Conservation (phyloP, 2,113 vertebrate species). For the Cyanoderma ruficeps region DNA sequence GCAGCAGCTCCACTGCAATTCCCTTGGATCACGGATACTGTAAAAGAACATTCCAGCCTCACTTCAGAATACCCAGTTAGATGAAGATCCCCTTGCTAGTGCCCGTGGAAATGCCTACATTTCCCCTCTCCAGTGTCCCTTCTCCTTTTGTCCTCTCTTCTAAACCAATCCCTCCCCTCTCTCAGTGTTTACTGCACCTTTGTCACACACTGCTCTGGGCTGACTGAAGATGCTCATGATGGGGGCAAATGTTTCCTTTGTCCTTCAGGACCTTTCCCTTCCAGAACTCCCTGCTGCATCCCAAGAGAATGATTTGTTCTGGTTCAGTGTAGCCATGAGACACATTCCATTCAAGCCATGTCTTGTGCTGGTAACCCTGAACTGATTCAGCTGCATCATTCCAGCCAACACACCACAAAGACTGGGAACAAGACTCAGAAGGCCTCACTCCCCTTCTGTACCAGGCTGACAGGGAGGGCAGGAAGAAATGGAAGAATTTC, state of each 20-base stretch:
- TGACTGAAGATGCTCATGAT: not conserved
- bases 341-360: not conserved
- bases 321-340: not conserved
- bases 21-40: not conserved
- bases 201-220: not conserved
- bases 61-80: not conserved
- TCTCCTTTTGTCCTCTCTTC: not conserved
- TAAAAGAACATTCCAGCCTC: not conserved
- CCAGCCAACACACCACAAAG: not conserved
- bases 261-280: not conserved
- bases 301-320: not conserved
- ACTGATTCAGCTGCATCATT: not conserved
- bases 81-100: not conserved
- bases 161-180: not conserved
- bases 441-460: not conserved
- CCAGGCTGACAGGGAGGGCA: not conserved
- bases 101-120: not conserved
- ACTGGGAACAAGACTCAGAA: not conserved
- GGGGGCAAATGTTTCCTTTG: not conserved
- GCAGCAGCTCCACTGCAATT: not conserved
- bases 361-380: not conserved
- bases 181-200: not conserved
- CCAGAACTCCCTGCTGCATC: not conserved
- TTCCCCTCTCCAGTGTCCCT: not conserved
- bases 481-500: not conserved